Percentiles rank a stretch among this genome's conserved stretches.
Conservation (phyloP, 2,888 invertebrate genomes). For the Tinea pellionella region DNA sequence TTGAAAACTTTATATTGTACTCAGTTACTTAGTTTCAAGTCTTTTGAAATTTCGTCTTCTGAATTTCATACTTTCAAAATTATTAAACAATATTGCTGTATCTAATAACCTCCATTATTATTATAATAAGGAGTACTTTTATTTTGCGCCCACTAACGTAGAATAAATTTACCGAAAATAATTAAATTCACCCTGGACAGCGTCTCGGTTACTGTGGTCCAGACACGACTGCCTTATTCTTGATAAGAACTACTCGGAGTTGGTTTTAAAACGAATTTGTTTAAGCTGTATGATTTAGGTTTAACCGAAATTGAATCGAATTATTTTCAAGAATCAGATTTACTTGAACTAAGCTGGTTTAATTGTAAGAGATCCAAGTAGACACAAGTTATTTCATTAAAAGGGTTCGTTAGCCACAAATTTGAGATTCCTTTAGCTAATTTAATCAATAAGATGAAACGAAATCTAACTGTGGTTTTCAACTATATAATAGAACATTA, state of each 20-base stretch:
- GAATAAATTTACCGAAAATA: conserved; percentile 24
- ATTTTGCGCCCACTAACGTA: background rate
- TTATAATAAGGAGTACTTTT: background rate
- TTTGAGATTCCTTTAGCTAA: conserved; percentile 8
- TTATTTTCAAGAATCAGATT: background rate
- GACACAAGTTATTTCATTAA: conserved; percentile 17
- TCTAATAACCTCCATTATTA: background rate
- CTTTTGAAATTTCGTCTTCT: too few relatives aligned
- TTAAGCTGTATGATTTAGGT: background rate
- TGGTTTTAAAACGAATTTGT: background rate
- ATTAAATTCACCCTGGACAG: conserved; percentile 25
- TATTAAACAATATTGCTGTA: background rate
- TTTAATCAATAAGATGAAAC: background rate
- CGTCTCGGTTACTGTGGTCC: conserved; percentile 11
- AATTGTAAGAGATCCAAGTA: conserved; percentile 15
- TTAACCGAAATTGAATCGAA: background rate
- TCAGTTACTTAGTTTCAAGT: too few relatives aligned
- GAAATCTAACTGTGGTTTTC: background rate
- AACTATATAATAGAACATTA: too few relatives aligned
- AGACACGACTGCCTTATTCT: background rate
- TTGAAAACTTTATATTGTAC: too few relatives aligned
- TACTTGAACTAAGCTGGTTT: conserved; percentile 5
- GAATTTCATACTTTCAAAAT: too few relatives aligned
- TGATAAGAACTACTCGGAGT: background rate
- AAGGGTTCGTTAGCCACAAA: conserved; percentile 9